phyloP scores from a whole-genome alignment of 2,113 vertebrate species.

The Oenanthe oenanthe region DNA sequence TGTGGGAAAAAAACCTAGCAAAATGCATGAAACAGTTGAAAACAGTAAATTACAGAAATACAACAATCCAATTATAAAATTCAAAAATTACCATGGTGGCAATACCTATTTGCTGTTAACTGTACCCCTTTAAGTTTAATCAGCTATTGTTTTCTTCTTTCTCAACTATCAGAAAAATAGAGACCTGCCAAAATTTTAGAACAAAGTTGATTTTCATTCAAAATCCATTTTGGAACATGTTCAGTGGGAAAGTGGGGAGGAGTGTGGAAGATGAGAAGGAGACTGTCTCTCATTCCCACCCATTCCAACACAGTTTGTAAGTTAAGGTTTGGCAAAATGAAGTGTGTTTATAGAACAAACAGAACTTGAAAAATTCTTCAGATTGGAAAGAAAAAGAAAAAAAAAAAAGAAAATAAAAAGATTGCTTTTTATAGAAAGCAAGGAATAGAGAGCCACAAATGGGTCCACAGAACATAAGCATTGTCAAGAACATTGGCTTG shows the following conservation, averaged over 20 bases:
- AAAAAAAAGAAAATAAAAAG: neutral
- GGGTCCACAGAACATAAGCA: neutral
- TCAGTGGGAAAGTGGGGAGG: neutral
- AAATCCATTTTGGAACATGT: neutral
- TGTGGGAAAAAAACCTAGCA: neutral
- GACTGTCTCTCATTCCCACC: neutral
- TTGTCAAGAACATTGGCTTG: neutral
- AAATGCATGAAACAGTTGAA: neutral
- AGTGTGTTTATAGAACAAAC: neutral
- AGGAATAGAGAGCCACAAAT: neutral
- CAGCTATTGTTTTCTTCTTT: neutral
- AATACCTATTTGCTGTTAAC: neutral
- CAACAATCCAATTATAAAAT: neutral
- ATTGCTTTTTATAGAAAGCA: neutral
- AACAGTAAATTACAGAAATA: neutral
- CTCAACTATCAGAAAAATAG: neutral
- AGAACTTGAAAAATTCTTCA: neutral
- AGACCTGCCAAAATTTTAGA: conserved; percentile 7
- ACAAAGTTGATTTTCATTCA: neutral
- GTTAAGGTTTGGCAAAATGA: neutral
- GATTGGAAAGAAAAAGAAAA: neutral
- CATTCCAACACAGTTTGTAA: neutral
- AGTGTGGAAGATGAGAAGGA: neutral
- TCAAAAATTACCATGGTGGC: neutral
- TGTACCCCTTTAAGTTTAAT: neutral